Evolutionary conservation across 2,888 invertebrate species (phyloP).

Genomic region (Machimus atricapillus): DNA sequence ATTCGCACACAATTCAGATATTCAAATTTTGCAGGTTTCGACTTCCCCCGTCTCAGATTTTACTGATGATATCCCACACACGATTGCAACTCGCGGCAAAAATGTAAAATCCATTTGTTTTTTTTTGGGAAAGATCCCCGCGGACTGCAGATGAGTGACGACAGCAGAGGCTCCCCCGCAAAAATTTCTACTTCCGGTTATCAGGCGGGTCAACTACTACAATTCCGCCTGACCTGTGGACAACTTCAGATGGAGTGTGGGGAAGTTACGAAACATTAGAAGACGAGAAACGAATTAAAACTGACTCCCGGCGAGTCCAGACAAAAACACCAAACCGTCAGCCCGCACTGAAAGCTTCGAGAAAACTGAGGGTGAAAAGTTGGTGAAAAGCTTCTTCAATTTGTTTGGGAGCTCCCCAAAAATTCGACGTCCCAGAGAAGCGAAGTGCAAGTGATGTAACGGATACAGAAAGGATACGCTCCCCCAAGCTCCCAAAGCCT

Average conservation of each 20-base stretch:
- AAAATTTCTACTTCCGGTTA: background rate
- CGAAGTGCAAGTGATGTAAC: background rate
- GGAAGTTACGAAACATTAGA: background rate
- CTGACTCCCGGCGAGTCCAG: background rate
- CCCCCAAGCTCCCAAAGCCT: background rate
- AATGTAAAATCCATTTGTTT: background rate
- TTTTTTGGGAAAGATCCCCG: background rate
- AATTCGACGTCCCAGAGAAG: background rate
- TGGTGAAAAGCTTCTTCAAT: too few species aligned
- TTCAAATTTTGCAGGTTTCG: background rate
- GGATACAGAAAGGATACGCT: background rate
- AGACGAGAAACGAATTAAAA: background rate
- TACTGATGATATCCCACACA: background rate
- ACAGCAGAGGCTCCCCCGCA: background rate
- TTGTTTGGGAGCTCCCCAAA: background rate
- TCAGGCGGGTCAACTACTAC: background rate
- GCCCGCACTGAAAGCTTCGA: background rate
- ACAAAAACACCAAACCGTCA: background rate
- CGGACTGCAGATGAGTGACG: background rate
- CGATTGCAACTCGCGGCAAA: background rate
- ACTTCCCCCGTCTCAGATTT: background rate
- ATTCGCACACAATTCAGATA: background rate
- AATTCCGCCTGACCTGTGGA: background rate
- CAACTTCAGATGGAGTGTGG: background rate
- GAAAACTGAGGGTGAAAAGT: conserved; percentile 1